Conservation (phyloP, 2,888 invertebrate genomes). For the Andrena bicolor region DNA sequence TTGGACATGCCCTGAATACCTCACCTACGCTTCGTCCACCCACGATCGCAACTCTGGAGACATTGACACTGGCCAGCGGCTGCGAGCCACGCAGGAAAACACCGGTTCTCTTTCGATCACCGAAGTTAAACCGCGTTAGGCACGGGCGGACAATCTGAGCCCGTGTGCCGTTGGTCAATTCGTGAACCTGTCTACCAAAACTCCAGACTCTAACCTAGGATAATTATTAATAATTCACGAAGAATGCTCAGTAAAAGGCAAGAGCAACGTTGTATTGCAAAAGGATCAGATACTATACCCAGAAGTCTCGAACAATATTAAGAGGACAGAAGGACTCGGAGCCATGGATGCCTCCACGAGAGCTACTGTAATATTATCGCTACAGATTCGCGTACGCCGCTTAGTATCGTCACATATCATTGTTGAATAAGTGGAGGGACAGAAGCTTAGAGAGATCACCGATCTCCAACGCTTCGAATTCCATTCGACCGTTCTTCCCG, state of each 20-base stretch:
- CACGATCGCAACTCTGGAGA: background rate
- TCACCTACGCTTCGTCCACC: background rate
- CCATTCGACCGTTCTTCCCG: background rate
- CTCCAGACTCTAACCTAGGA: background rate
- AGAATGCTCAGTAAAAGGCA: background rate
- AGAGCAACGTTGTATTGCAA: background rate
- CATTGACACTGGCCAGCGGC: background rate
- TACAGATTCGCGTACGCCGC: conserved; percentile 41
- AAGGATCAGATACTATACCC: background rate
- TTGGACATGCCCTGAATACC: background rate
- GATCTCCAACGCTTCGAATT: conserved; percentile 7
- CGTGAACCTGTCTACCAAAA: background rate
- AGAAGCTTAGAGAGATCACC: background rate
- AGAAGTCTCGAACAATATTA: background rate
- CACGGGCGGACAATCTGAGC: background rate
- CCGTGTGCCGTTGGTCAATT: background rate
- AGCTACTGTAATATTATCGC: conserved; percentile 17
- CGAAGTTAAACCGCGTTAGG: background rate
- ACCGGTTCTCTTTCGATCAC: background rate
- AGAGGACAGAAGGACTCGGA: background rate
- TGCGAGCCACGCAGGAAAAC: background rate
- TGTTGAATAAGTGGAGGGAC: conserved; percentile 2
- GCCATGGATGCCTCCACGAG: background rate
- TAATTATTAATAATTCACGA: background rate
- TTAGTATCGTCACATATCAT: conserved; percentile 65